These are phyloP conservation scores for Ptychadena robeensis DNA, from an alignment of 2,797 vertebrate species.

Conservation along the genomic window DNA sequence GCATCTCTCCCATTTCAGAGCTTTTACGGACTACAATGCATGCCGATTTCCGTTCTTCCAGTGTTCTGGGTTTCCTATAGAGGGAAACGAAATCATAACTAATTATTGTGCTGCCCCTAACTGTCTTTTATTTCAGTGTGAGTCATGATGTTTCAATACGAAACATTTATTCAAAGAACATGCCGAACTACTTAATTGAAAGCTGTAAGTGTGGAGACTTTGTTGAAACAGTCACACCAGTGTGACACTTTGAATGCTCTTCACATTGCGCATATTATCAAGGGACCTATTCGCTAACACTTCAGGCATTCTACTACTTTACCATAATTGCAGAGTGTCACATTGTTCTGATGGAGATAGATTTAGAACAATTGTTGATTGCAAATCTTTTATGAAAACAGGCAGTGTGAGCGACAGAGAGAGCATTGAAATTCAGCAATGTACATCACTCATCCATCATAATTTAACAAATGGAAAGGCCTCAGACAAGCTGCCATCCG, in stretches of 20 bases:
- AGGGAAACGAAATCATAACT: conserved; percentile 45
- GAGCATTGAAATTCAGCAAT: conserved; percentile 72
- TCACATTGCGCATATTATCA: conserved; percentile 24
- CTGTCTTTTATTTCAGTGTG: conserved; percentile 49
- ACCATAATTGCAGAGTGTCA: conserved; percentile 78
- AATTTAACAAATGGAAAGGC: conserved; percentile 81
- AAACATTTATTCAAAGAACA: conserved; percentile 53
- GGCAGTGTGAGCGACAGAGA: conserved; percentile 71
- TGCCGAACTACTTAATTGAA: conserved; percentile 52
- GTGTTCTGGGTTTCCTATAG: conserved; percentile 42
- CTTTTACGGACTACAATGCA: conserved; percentile 16
- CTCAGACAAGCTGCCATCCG: conserved; percentile 82
- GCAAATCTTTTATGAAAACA: conserved; percentile 77
- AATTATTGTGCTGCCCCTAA: conserved; percentile 57
- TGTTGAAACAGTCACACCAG: conserved; percentile 56
- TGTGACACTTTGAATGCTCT: conserved; percentile 53
- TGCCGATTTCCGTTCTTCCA: conserved; percentile 25
- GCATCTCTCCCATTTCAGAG: not conserved
- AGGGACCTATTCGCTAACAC: conserved; percentile 65
- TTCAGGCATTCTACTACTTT: conserved; percentile 73
- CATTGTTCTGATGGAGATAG: conserved; percentile 76
- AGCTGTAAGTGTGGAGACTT: conserved; percentile 2
- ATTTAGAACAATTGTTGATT: conserved; percentile 78
- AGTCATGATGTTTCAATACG: conserved; percentile 29
- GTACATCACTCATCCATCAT: conserved; percentile 84